Percentiles rank a stretch among this genome's conserved stretches.
These are phyloP conservation scores for Brachionus sp. DNA, from an alignment of 1,140 invertebrate species.

Conservation along the genomic window DNA sequence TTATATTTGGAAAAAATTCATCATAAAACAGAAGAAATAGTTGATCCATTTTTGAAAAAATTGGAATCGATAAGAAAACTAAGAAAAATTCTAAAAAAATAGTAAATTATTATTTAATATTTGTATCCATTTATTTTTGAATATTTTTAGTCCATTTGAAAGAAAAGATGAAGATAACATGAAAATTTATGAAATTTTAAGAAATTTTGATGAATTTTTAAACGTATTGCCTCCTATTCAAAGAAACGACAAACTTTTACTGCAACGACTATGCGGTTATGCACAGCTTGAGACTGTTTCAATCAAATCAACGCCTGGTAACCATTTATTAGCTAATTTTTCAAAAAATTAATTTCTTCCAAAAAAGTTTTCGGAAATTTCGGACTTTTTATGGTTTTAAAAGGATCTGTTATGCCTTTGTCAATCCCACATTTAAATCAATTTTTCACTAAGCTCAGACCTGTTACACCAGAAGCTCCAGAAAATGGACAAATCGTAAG, in stretches of 20 bases:
- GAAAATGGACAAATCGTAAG: constrained; percentile 22
- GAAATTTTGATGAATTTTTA: constrained; percentile 52
- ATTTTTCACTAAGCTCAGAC: background rate
- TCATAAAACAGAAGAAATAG: constrained; percentile 51
- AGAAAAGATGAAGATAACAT: constrained; percentile 55
- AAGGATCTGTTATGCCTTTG: constrained; percentile 52
- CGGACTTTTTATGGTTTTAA: constrained; percentile 55
- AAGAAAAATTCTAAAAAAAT: constrained; percentile 52
- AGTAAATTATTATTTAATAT: constrained; percentile 47
- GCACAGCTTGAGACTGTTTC: background rate
- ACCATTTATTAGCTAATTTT: background rate
- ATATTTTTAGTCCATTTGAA: constrained; percentile 50
- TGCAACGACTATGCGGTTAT: background rate
- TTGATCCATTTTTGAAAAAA: constrained; percentile 51
- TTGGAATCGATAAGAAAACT: constrained; percentile 51
- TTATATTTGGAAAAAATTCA: constrained; percentile 53
- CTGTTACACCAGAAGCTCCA: constrained; percentile 6
- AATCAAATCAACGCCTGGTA: constrained; percentile 2
- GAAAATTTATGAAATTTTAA: constrained; percentile 52
- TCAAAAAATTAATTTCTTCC: background rate
- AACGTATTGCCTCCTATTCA: constrained; percentile 52
- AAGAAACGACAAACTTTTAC: background rate
- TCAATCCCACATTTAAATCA: background rate
- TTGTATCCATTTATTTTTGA: background rate
- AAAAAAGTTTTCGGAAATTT: constrained; percentile 56